These are phyloP conservation scores for Fundulus diaphanus DNA, from an alignment of 2,797 vertebrate species.

Conservation along the genomic window DNA sequence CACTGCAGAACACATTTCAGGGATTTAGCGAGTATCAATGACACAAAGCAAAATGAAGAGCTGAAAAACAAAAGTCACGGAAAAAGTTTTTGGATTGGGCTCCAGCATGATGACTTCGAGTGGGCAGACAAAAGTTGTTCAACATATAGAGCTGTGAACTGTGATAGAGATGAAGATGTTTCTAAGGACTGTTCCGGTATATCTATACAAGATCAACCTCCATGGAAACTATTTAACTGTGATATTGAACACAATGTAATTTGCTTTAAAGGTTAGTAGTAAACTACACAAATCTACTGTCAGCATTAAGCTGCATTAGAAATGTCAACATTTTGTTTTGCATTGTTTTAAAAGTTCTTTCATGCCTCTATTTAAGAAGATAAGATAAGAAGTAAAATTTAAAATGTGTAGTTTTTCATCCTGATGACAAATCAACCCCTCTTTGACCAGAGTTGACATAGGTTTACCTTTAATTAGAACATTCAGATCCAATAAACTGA, in stretches of 20 bases:
- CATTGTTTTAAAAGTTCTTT: too few relatives aligned
- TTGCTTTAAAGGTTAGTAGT: slow-evolving; percentile 47
- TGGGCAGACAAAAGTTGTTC: slow-evolving; percentile 55
- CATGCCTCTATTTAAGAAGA: too few relatives aligned
- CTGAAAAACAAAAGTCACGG: rapidly evolving
- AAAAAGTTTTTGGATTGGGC: slow-evolving; percentile 61
- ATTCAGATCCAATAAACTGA: neutral
- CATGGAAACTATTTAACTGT: too few relatives aligned
- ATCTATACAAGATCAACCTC: too few relatives aligned
- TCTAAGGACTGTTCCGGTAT: too few relatives aligned
- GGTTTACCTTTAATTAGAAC: neutral
- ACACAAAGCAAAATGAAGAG: rapidly evolving
- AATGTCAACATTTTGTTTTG: neutral
- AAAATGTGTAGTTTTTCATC: too few relatives aligned
- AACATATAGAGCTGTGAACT: slow-evolving; percentile 21
- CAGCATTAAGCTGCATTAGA: neutral
- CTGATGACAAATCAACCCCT: too few relatives aligned
- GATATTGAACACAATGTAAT: rapidly evolving
- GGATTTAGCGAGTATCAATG: slow-evolving; percentile 54
- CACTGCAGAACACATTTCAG: slow-evolving; percentile 41
- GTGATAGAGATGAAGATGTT: too few relatives aligned
- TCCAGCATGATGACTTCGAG: slow-evolving; percentile 22
- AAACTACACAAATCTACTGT: neutral
- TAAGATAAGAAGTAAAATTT: too few relatives aligned
- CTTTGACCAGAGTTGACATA: too few relatives aligned